Conservation (phyloP, 2,797 vertebrate species). For the Mionectes olivaceus region DNA sequence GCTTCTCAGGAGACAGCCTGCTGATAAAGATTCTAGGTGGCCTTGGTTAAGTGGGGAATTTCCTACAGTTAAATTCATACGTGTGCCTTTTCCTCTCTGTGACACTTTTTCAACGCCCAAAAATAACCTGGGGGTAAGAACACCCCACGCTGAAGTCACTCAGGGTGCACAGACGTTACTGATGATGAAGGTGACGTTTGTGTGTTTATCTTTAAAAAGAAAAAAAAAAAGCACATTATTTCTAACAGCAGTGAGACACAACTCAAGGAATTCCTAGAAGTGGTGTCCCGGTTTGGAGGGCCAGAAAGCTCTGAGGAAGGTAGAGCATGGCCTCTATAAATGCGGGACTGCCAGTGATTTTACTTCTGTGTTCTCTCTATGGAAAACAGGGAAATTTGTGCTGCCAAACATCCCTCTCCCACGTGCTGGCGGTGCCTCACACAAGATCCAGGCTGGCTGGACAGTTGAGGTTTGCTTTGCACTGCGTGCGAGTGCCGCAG, state of each 20-base stretch:
- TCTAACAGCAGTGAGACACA: not conserved
- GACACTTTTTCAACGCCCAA: rapidly evolving
- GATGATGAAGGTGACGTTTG: not conserved
- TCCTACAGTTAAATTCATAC: not conserved
- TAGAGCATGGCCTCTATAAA: not conserved
- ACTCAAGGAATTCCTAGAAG: constrained; percentile 2
- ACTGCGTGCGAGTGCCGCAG: rapidly evolving
- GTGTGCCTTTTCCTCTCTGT: not conserved
- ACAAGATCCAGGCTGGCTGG: not conserved
- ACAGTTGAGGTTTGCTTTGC: rapidly evolving
- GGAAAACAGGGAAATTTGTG: not conserved
- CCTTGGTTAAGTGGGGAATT: not conserved
- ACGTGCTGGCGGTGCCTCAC: not conserved
- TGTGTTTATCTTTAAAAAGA: not conserved
- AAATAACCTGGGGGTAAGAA: not conserved
- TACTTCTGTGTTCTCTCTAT: not conserved
- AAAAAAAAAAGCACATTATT: not conserved
- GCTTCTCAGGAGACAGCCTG: not conserved
- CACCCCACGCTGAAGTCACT: not conserved
- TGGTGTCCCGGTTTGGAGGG: not conserved
- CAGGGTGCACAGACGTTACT: not conserved
- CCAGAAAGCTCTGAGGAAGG: not conserved
- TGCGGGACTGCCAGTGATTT: not conserved
- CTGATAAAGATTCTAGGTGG: not conserved
- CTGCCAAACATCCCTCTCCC: rapidly evolving